These are phyloP conservation scores for Stegostoma tigrinum DNA, from an alignment of 2,113 vertebrate genomes.

Conservation along the genomic window DNA sequence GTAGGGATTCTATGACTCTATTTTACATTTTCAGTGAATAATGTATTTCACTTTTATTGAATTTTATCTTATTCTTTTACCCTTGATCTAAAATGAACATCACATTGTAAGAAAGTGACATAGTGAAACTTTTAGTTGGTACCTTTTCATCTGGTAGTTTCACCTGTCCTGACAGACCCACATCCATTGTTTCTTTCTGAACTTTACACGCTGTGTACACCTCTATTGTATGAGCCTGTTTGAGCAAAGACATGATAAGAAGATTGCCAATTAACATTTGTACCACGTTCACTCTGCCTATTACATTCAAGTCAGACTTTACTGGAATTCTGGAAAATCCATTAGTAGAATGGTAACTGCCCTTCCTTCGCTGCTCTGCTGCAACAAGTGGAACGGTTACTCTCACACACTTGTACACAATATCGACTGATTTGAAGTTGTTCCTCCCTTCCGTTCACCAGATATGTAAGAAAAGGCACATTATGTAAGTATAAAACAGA, in stretches of 20 bases:
- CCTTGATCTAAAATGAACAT: not conserved
- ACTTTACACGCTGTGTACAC: not conserved
- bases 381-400: not conserved
- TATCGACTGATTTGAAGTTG: not conserved
- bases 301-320: not conserved
- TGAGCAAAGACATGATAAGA: not conserved
- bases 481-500: not conserved
- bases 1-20: no score
- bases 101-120: not conserved
- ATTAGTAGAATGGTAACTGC: not conserved
- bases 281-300: not conserved
- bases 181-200: not conserved
- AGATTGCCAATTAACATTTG: not conserved
- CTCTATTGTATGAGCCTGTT: conserved; percentile 9
- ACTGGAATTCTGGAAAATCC: not conserved
- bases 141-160: conserved; percentile 7
- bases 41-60: no score
- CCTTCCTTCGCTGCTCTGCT: not conserved
- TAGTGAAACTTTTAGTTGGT: not conserved
- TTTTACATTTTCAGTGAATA: no score
- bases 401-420: not conserved
- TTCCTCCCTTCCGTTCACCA: not conserved
- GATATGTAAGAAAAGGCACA: not conserved
- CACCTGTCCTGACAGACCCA: not conserved
- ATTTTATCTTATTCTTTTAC: no score